A percentile compares a stretch with the other conserved stretches of the same genome.
These are phyloP conservation scores for Desoria tigrina DNA, from an alignment of 2,888 invertebrate species.

Conservation along the genomic window DNA sequence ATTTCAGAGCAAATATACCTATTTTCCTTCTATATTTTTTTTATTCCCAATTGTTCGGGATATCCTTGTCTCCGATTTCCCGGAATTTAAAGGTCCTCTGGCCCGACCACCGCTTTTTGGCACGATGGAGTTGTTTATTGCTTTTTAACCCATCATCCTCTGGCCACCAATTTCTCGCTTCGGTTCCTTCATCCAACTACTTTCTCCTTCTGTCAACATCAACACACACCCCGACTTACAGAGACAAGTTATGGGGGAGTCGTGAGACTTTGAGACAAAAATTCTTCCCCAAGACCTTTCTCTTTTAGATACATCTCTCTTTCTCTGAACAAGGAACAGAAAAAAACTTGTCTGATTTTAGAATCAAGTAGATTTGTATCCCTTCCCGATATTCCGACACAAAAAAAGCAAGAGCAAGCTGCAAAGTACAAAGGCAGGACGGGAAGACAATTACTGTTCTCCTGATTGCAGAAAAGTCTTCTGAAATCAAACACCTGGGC, in stretches of 20 bases:
- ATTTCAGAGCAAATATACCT: background rate
- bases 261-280: background rate
- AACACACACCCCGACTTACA: background rate
- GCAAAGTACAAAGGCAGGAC: no score
- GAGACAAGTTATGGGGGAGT: no score
- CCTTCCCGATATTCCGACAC: no score
- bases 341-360: background rate
- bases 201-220: conserved; percentile 10
- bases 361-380: background rate
- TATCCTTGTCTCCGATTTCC: no score
- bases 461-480: background rate
- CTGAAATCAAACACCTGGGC: conserved; percentile 24
- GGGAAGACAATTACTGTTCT: no score
- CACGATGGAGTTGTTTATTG: conserved; percentile 9
- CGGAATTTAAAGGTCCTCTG: no score
- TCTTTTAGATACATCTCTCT: background rate
- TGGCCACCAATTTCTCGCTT: conserved; percentile 21
- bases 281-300: background rate
- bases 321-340: background rate
- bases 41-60: no score
- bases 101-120: no score
- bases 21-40: no score
- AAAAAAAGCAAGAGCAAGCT: no score
- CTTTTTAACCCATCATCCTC: conserved; percentile 14
- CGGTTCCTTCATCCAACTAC: background rate